Evolutionary conservation across 2,888 invertebrate genomes (phyloP).

Genomic region (Rhingia campestris): DNA sequence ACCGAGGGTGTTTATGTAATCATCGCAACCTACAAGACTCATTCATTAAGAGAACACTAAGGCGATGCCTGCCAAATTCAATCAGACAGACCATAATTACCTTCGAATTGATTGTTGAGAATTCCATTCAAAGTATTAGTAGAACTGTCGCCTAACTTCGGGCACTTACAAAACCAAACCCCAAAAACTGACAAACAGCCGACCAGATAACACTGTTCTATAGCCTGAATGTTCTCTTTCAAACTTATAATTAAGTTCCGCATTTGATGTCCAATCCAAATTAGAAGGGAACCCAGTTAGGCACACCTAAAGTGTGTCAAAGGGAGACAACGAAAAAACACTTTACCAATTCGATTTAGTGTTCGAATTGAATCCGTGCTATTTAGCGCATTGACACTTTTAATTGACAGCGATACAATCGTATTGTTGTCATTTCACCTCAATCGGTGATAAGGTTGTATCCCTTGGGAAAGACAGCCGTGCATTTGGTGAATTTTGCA

Average conservation of each 20-base stretch:
- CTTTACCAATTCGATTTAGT: constrained; percentile 45
- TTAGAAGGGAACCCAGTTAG: neutral
- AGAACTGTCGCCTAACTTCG: constrained; percentile 11
- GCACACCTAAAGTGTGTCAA: neutral
- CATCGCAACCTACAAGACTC: no score
- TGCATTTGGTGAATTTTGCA: constrained; percentile 3
- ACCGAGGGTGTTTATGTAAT: no score
- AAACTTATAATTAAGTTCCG: constrained; percentile 59
- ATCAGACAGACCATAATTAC: no score
- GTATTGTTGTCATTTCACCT: constrained; percentile 52
- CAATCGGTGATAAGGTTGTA: constrained; percentile 46
- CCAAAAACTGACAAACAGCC: constrained; percentile 10
- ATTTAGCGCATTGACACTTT: constrained; percentile 58
- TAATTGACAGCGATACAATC: constrained; percentile 60
- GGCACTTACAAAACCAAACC: constrained; percentile 5
- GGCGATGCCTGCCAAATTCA: no score
- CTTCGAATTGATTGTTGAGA: no score
- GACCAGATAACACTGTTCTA: constrained; percentile 25
- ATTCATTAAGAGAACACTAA: no score
- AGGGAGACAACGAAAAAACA: constrained; percentile 5
- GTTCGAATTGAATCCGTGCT: constrained; percentile 45
- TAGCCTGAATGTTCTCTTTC: constrained; percentile 8
- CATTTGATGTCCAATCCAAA: constrained; percentile 13
- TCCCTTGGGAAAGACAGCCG: constrained; percentile 14
- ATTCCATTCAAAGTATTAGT: no score